These are phyloP conservation scores for Cossypha caffra DNA, from an alignment of 2,797 vertebrate species.

Conservation along the genomic window DNA sequence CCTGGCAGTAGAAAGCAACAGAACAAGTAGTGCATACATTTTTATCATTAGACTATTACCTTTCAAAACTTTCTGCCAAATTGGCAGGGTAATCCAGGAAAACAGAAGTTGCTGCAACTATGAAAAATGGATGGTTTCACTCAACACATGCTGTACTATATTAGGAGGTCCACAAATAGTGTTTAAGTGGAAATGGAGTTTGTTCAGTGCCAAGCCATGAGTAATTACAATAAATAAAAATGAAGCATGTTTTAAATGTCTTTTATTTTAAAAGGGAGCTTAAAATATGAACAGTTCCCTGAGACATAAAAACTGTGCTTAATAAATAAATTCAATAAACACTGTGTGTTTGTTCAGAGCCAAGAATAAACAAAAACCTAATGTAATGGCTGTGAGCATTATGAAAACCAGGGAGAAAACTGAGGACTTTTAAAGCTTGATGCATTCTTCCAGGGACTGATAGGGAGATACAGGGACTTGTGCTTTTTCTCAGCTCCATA, in stretches of 20 bases:
- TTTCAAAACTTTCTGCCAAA: not conserved
- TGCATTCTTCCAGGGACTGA: not conserved
- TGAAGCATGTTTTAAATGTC: not conserved
- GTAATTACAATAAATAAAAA: conserved; percentile 27
- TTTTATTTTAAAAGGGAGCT: not conserved
- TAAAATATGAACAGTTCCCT: not conserved
- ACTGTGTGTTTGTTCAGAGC: not conserved
- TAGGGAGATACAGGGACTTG: not conserved
- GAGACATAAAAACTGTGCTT: not conserved
- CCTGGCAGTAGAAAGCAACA: not conserved
- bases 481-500: not conserved
- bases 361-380: not conserved
- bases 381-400: not conserved
- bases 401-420: not conserved
- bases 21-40: not conserved
- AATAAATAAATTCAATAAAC: conserved; percentile 15
- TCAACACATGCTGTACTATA: not conserved
- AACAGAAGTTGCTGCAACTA: not conserved
- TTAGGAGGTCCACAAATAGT: not conserved
- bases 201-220: conserved; percentile 8
- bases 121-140: not conserved
- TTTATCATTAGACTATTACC: not conserved
- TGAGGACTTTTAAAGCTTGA: not conserved
- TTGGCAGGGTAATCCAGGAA: not conserved
- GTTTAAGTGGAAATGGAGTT: conserved; percentile 37